Evolutionary conservation across 2,797 vertebrate species (phyloP).

Genomic region (Catamblyrhynchus diadema): DNA sequence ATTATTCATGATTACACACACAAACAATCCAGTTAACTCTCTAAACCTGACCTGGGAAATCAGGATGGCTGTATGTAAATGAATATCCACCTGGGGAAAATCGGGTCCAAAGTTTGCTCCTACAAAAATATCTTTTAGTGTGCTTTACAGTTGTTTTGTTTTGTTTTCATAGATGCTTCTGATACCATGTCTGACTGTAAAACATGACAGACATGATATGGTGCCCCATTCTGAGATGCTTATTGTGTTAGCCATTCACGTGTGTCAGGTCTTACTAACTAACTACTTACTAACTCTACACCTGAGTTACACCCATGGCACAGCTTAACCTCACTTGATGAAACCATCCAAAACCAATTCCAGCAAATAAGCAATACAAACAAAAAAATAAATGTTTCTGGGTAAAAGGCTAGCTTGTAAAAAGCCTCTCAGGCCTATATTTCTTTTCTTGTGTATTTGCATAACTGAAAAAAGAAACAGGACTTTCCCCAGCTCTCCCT

Average conservation of each 20-base stretch:
- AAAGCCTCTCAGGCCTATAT: neutral
- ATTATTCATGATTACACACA: neutral
- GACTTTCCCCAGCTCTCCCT: neutral
- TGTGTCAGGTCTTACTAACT: neutral
- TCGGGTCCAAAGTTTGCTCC: neutral
- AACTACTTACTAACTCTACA: neutral
- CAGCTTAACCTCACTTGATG: neutral
- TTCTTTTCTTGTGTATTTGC: neutral
- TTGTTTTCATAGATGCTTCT: neutral
- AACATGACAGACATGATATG: rapidly evolving
- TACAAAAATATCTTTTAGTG: neutral
- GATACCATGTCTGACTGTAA: neutral
- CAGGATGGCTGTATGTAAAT: neutral
- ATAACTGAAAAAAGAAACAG: neutral
- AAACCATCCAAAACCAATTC: neutral
- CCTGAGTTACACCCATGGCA: neutral
- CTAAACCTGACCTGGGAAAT: neutral
- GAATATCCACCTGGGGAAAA: neutral
- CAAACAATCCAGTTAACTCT: neutral
- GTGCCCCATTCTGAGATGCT: neutral
- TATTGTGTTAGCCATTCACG: neutral
- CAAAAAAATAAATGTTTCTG: neutral
- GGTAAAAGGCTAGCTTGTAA: neutral
- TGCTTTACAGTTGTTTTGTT: neutral
- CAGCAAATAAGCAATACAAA: neutral